These are phyloP conservation scores for Chionoecetes opilio DNA, from an alignment of 1,140 invertebrate genomes.

Conservation along the genomic window DNA sequence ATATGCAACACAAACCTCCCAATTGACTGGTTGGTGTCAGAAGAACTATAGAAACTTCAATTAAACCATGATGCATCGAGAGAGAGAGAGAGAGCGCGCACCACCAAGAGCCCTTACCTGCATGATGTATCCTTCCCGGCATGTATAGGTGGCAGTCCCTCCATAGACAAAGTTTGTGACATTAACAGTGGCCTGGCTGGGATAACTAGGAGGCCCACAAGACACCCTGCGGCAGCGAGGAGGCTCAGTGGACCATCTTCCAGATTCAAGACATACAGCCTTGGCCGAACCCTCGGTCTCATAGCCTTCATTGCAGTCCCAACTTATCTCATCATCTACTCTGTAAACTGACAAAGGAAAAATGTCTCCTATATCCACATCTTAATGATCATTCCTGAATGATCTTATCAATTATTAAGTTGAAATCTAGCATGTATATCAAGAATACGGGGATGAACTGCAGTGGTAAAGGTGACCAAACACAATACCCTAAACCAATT, in stretches of 20 bases:
- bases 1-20: too few species aligned
- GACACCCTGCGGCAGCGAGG: slow-evolving; percentile 82
- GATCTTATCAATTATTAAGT: too few species aligned
- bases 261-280: slow-evolving; percentile 82
- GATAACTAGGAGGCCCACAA: slow-evolving; percentile 81
- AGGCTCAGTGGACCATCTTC: slow-evolving; percentile 82
- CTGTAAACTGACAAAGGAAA: slow-evolving; percentile 35
- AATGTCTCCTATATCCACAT: not conserved
- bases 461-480: too few species aligned
- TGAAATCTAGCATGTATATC: too few species aligned
- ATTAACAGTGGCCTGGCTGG: slow-evolving; percentile 82
- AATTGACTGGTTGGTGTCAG: too few species aligned
- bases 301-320: slow-evolving; percentile 82
- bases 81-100: not conserved
- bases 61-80: not conserved
- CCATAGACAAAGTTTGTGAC: slow-evolving; percentile 76
- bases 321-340: slow-evolving; percentile 74
- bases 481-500: too few species aligned
- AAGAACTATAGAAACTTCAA: too few species aligned
- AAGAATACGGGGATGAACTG: too few species aligned
- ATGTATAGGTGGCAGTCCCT: slow-evolving; percentile 78
- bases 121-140: slow-evolving; percentile 78
- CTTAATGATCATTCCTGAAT: too few species aligned
- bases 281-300: slow-evolving; percentile 80
- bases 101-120: slow-evolving; percentile 44